phyloP scores from a whole-genome alignment of 2,797 vertebrate species.

The Xenops minutus region DNA sequence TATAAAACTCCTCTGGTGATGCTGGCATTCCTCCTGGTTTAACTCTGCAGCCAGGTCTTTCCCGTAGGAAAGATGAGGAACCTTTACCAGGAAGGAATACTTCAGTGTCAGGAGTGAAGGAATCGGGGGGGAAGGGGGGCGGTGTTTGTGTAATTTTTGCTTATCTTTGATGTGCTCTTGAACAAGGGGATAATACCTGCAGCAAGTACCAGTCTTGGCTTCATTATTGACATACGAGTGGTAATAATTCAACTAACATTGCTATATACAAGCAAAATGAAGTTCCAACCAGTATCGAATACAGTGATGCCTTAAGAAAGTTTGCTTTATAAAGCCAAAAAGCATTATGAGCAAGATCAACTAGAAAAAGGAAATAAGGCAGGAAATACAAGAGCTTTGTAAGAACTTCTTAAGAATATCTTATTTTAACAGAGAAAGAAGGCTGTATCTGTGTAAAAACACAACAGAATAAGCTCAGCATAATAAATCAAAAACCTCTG shows the following conservation, averaged over 20 bases:
- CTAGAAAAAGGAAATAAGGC: neutral
- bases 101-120: neutral
- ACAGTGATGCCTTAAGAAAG: neutral
- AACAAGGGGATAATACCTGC: neutral
- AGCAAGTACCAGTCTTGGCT: neutral
- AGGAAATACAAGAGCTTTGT: neutral
- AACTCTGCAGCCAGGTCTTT: neutral
- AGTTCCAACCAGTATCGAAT: neutral
- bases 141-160: neutral
- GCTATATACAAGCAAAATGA: neutral
- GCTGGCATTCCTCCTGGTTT: neutral
- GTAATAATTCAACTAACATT: neutral
- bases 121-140: neutral
- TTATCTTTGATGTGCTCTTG: neutral
- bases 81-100: neutral
- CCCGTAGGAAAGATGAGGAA: neutral
- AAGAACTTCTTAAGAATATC: neutral
- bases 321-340: neutral
- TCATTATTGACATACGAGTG: neutral
- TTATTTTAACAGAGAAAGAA: neutral
- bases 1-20: conserved; percentile 11
- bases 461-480: neutral
- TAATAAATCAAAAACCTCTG: conserved; percentile 7
- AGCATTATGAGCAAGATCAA: neutral
- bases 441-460: neutral